Percentiles rank a stretch among this genome's conserved stretches.
Evolutionary conservation across 1,140 invertebrate genomes (phyloP).

Genomic region (Anagrus nilaparvatae): DNA sequence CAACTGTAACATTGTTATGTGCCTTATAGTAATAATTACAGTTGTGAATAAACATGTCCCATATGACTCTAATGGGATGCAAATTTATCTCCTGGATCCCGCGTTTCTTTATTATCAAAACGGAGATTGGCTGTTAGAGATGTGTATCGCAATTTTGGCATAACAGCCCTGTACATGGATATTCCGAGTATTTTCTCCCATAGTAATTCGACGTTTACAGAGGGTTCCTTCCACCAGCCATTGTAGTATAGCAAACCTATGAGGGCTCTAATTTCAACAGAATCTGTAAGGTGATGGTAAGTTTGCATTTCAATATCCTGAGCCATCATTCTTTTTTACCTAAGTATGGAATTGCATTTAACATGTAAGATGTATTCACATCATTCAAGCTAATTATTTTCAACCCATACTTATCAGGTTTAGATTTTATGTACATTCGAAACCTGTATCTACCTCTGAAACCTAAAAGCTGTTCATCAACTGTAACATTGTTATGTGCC

Average conservation of each 20-base stretch:
- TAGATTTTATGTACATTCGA: slow-evolving; percentile 37
- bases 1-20: slow-evolving; percentile 24
- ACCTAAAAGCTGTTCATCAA: slow-evolving; percentile 36
- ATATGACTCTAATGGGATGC: slow-evolving; percentile 26
- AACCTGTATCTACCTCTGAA: slow-evolving; percentile 35
- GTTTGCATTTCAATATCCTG: too few relatives aligned
- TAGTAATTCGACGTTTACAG: too few relatives aligned
- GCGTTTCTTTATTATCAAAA: slow-evolving; percentile 22
- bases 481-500: slow-evolving; percentile 19
- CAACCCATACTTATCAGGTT: slow-evolving; percentile 31
- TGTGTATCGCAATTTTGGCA: slow-evolving; percentile 21
- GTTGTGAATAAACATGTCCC: slow-evolving; percentile 31
- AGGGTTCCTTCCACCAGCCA: too few relatives aligned
- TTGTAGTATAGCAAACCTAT: too few relatives aligned
- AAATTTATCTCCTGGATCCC: slow-evolving; percentile 16
- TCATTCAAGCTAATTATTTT: slow-evolving; percentile 10
- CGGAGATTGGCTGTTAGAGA: slow-evolving; percentile 19
- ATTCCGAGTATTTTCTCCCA: too few relatives aligned
- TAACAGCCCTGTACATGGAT: too few relatives aligned
- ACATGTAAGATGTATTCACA: slow-evolving; percentile 7
- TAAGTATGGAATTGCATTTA: slow-evolving; percentile 8
- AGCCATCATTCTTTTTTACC: too few relatives aligned
- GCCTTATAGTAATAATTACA: slow-evolving; percentile 25
- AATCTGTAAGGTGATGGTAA: too few relatives aligned
- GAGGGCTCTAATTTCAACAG: too few relatives aligned